Evolutionary conservation across 2,888 invertebrate genomes (phyloP).

Genomic region (Epinotia brunnichana): DNA sequence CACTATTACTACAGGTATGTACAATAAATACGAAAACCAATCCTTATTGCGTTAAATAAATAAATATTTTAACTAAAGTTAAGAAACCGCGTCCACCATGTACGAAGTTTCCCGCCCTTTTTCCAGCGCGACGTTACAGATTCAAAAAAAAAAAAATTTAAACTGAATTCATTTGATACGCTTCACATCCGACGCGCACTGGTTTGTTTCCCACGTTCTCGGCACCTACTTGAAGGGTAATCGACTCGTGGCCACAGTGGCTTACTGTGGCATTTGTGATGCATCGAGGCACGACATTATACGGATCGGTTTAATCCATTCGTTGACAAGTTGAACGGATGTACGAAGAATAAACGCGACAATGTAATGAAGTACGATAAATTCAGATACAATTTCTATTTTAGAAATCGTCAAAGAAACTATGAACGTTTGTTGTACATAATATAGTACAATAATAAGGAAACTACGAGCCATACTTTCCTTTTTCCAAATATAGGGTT

Average conservation of each 20-base stretch:
- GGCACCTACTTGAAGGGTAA: slow-evolving; percentile 43
- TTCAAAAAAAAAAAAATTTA: slow-evolving; percentile 8
- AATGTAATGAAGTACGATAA: not conserved
- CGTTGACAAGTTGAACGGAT: slow-evolving; percentile 13
- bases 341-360: not conserved
- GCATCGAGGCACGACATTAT: slow-evolving; percentile 24
- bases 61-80: too few species aligned
- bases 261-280: slow-evolving; percentile 39
- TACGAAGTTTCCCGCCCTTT: too few species aligned
- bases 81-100: too few species aligned
- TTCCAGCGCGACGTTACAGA: slow-evolving; percentile 11
- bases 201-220: slow-evolving; percentile 47
- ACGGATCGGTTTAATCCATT: slow-evolving; percentile 20
- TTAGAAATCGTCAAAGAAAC: too few species aligned
- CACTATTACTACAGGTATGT: too few species aligned
- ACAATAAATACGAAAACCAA: too few species aligned
- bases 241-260: slow-evolving; percentile 40
- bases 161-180: slow-evolving; percentile 29
- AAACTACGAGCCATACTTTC: not conserved
- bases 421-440: too few species aligned
- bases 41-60: too few species aligned
- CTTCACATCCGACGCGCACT: slow-evolving; percentile 38
- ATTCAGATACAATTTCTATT: not conserved
- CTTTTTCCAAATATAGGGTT: not conserved
- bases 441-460: not conserved